Base-by-base conservation (phyloP, 2,113 vertebrate species). In the Petrocephalus microphthalmus region DNA sequence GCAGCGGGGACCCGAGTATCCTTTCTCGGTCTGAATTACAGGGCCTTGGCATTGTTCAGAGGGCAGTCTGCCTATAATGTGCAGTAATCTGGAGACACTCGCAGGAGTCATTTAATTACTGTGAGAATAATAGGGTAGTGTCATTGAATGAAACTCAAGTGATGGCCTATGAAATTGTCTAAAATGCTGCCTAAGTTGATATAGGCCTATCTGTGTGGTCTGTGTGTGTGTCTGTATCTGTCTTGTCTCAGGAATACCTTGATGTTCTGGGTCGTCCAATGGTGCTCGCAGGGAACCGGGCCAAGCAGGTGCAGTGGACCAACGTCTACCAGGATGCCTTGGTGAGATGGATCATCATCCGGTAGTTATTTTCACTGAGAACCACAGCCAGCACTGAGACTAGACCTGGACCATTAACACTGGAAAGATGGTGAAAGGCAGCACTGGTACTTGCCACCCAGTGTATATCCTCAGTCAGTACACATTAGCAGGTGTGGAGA, bases 261-360 rank as follows among this genome's bases (percentile, higher is more conserved):
- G 98, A 99, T 45, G 98, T 99, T 51, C 91, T 99, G 92, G 97
- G 98, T 84, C 97, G 98, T 78, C 98, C 98, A 49, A 99, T 99
- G 98, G 98, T 97, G 88, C 94, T 99, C 90, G 98, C 98, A 0
- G 98, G 98, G 74, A 94, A 96, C 85, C 95, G 93, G 89, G 98
- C 97, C 90, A 99, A 99, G 91, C 97, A 99, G 91, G 98, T 99
- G 91, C 98, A 97, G 89, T 99, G 98, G 98, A 99, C 98, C 67
- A 99, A 99, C 0, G 98, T 99, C 86, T 99, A 99, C 92, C 98
- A 99, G 92, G 98, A 99, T 85, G 98, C 98, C 5, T 94, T 99
- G 97, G 98, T 99, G 92, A 95, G 95, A 78, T 20, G 22, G 6
- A n/a, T 10, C 7, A 10, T 20, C 81, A 11, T 83, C 42, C 10